Base-by-base conservation (phyloP, 2,797 vertebrate genomes). In the Takifugu ocellatus region DNA sequence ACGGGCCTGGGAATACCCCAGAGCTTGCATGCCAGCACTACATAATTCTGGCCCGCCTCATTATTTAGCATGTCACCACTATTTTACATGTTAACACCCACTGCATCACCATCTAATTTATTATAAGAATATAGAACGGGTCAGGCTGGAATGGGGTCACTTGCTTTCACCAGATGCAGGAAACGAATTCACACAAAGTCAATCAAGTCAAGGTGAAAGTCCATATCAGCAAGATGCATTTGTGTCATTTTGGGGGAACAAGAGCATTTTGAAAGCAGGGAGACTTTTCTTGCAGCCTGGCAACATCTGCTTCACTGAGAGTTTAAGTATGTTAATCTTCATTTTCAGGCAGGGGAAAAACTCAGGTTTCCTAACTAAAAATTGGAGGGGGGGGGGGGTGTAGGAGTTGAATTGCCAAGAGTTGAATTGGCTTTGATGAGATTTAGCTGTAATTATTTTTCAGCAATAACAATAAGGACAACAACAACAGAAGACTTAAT, bases 21-120 rank as follows among this genome's bases (percentile, higher is more conserved):
- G 90, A 90, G 89, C 74, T 87, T 47, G 55, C 57, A 61, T 65
- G 64, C 81, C 74, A 59, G 74, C 64, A 43, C 86, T 65, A 83
- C 78, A 84, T 90, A 91, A 92, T 91, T 92, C 88, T 73, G 81
- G 78, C 82, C 88, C 49, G 86, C 91, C 91, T 92, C 91, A 92
- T 93, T 92, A 93, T 92, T 93, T 92, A 92, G 89, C 86, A 89
- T 93, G 92, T 92, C 91, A 92, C 88, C 68, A 54, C 91, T 93
- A 92, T 90, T 93, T 92, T 92, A 92, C 91, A 93, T 93, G 90
- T 91, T 91, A 92, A 92, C 91, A 83, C 88, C 87, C 15, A 83
- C 83, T 63, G 79, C 79, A 77, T 83, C 72, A 79, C 87, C 89
- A 90, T 90, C 88, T 92, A 87, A 93, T 92, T 92, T 93, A 92